Conservation (phyloP, 2,888 invertebrate genomes). For the Apoda limacodes region DNA sequence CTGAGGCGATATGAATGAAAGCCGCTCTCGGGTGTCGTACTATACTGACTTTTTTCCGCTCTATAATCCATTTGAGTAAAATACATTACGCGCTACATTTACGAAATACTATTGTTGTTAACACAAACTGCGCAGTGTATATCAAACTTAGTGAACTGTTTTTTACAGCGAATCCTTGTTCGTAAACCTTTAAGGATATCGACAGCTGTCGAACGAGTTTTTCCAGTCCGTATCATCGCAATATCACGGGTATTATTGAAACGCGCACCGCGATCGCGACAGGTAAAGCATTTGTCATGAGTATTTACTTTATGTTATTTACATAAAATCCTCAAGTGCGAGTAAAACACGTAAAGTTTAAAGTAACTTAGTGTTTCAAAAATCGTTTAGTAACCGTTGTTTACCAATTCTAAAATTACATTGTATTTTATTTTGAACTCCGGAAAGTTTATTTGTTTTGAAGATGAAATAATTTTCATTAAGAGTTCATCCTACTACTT, state of each 20-base stretch:
- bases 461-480: too few relatives aligned
- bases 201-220: conserved; percentile 67
- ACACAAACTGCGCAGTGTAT: conserved; percentile 28
- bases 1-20: conserved; percentile 67
- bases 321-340: too few relatives aligned
- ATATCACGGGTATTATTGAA: conserved; percentile 70
- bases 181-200: conserved; percentile 62
- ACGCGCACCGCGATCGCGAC: conserved; percentile 62
- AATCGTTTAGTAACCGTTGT: too few relatives aligned
- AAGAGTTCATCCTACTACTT: too few relatives aligned
- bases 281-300: conserved; percentile 64
- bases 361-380: too few relatives aligned
- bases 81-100: neutral
- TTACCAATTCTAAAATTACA: too few relatives aligned
- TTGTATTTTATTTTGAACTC: too few relatives aligned
- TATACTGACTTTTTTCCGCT: too few relatives aligned
- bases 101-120: too few relatives aligned
- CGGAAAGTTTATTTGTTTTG: too few relatives aligned
- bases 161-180: conserved; percentile 26
- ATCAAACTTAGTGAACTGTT: conserved; percentile 10
- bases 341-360: too few relatives aligned
- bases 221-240: conserved; percentile 69
- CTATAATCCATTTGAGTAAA: too few relatives aligned
- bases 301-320: conserved; percentile 52
- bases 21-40: conserved; percentile 56